These are phyloP conservation scores for Choreutis nemorana DNA, from an alignment of 2,888 invertebrate species.

Conservation along the genomic window DNA sequence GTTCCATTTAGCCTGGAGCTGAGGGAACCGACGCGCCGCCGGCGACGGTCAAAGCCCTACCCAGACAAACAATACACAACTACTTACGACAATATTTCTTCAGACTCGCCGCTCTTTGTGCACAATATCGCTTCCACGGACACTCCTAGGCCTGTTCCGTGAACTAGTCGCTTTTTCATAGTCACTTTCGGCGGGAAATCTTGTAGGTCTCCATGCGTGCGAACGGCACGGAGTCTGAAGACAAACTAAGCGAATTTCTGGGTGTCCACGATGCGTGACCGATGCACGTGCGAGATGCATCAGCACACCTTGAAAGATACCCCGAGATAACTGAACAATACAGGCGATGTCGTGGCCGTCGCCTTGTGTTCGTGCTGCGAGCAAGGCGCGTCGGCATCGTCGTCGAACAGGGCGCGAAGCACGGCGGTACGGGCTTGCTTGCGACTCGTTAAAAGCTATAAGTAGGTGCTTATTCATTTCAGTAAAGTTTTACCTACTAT, in stretches of 20 bases:
- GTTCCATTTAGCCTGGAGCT: constrained; percentile 28
- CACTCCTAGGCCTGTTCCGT: constrained; percentile 25
- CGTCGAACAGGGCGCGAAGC: too few species aligned
- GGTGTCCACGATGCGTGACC: constrained; percentile 54
- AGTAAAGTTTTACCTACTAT: too few species aligned
- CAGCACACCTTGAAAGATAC: constrained; percentile 31
- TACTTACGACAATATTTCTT: constrained; percentile 45
- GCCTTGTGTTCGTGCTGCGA: too few species aligned
- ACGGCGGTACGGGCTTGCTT: too few species aligned
- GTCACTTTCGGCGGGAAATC: constrained; percentile 43
- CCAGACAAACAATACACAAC: constrained; percentile 8
- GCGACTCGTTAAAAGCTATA: too few species aligned
- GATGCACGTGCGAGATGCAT: constrained; percentile 51
- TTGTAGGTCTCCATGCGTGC: constrained; percentile 39
- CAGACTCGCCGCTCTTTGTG: constrained; percentile 16
- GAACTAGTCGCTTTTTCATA: constrained; percentile 36
- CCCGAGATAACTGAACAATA: constrained; percentile 9
- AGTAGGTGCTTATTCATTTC: too few species aligned
- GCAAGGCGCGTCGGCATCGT: too few species aligned
- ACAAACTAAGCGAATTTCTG: constrained; percentile 57
- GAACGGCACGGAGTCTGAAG: constrained; percentile 37
- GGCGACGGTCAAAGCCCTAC: constrained; percentile 32
- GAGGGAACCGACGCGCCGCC: constrained; percentile 14
- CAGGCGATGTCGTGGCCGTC: constrained; percentile 1
- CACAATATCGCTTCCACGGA: constrained; percentile 13